Conservation (phyloP, 1,140 invertebrate species). For the Scaptomyza pallida region DNA sequence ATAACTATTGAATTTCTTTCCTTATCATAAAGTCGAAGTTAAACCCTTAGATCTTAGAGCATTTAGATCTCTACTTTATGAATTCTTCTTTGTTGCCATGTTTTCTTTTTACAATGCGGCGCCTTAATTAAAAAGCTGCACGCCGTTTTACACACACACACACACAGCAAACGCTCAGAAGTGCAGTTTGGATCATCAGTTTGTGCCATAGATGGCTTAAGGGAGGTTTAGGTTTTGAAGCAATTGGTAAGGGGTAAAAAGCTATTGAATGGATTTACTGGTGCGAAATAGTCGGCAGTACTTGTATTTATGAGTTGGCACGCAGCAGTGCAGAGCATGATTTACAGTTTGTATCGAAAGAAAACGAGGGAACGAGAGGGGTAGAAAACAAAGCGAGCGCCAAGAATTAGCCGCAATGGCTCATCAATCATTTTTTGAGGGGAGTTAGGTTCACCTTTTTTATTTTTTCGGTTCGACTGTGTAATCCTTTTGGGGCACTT, state of each 20-base stretch:
- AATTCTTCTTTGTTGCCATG: neutral
- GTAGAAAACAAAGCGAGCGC: slow-evolving; percentile 76
- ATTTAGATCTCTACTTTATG: slow-evolving; percentile 5
- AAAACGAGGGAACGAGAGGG: slow-evolving; percentile 6
- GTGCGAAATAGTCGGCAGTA: slow-evolving; percentile 25
- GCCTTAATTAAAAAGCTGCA: slow-evolving; percentile 79
- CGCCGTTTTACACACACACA: slow-evolving; percentile 51
- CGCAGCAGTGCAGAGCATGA: slow-evolving; percentile 71
- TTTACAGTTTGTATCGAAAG: slow-evolving; percentile 78
- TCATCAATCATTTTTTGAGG: slow-evolving; percentile 67
- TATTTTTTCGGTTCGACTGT: neutral
- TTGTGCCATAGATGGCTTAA: neutral
- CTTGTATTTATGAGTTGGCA: slow-evolving; percentile 79
- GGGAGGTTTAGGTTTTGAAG: neutral
- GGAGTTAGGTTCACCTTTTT: slow-evolving; percentile 1
- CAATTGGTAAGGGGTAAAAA: neutral
- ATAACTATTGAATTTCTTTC: too few relatives aligned
- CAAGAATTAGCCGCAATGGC: slow-evolving; percentile 78
- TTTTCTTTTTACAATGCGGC: slow-evolving; percentile 35
- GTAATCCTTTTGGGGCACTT: slow-evolving; percentile 40
- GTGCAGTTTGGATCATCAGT: slow-evolving; percentile 24
- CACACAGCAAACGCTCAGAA: slow-evolving; percentile 18
- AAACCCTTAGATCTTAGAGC: too few relatives aligned
- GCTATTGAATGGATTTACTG: neutral
- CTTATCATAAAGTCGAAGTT: too few relatives aligned